A percentile compares a stretch with the other conserved stretches of the same genome.
phyloP scores from a whole-genome alignment of 2,797 vertebrate genomes.

The Garrulus glandarius region DNA sequence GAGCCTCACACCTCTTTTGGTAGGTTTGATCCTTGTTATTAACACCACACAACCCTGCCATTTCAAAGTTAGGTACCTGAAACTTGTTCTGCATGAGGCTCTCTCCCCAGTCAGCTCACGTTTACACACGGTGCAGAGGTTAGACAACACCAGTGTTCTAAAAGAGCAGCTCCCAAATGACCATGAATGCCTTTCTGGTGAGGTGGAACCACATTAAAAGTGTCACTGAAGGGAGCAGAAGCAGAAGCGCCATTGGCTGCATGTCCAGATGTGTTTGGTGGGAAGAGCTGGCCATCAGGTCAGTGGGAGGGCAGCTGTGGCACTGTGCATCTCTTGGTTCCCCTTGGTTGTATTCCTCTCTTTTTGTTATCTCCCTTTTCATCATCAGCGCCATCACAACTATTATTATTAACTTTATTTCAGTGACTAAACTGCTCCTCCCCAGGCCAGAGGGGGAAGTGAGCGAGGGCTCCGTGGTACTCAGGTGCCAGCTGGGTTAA shows the following conservation, averaged over 20 bases:
- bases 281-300: background rate
- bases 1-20: background rate
- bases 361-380: background rate
- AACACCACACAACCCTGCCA: background rate
- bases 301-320: background rate
- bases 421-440: background rate
- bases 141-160: background rate
- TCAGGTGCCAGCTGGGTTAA: background rate
- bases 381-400: background rate
- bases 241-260: accelerated
- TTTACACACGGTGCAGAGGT: background rate
- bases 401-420: background rate
- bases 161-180: background rate
- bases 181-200: background rate
- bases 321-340: background rate
- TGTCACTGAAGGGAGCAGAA: background rate
- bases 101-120: background rate
- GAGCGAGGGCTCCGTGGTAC: accelerated
- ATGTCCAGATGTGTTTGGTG: background rate
- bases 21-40: background rate
- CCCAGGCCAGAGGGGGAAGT: accelerated
- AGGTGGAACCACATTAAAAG: background rate
- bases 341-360: background rate
- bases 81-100: background rate
- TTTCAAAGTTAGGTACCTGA: background rate